Evolutionary conservation across 2,888 invertebrate genomes (phyloP).

Genomic region (Therioaphis trifolii): DNA sequence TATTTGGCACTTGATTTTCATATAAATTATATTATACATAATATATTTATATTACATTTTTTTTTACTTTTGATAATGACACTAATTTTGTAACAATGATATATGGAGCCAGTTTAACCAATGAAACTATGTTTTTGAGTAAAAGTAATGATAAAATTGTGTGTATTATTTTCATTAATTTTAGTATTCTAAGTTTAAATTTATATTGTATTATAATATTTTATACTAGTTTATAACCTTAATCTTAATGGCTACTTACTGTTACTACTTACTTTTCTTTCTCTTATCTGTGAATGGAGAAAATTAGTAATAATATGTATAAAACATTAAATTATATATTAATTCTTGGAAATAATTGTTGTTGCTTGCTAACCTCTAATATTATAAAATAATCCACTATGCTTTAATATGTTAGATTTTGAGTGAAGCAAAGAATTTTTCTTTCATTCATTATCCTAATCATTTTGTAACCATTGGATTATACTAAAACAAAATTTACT

Average conservation of each 20-base stretch:
- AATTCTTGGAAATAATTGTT: too few species aligned
- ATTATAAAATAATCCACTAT: too few species aligned
- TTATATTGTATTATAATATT: neutral
- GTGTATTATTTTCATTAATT: neutral
- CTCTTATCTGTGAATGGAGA: too few species aligned
- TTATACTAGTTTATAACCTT: neutral
- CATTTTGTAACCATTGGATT: too few species aligned
- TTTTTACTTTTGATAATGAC: neutral
- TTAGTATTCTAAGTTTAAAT: neutral
- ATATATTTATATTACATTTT: neutral
- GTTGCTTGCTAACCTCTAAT: too few species aligned
- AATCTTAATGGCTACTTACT: neutral
- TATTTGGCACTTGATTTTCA: neutral
- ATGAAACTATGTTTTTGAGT: neutral
- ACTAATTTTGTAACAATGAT: too few species aligned
- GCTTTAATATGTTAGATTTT: too few species aligned
- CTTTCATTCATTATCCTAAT: too few species aligned
- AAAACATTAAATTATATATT: too few species aligned
- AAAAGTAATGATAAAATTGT: neutral
- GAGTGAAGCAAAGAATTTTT: too few species aligned
- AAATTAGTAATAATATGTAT: too few species aligned
- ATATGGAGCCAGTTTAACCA: neutral
- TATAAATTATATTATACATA: neutral
- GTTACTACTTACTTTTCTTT: neutral
- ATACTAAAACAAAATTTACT: too few species aligned